A percentile compares a stretch with the other conserved stretches of the same genome.
phyloP scores from a whole-genome alignment of 2,797 vertebrate species.

The Phataginus tricuspis region DNA sequence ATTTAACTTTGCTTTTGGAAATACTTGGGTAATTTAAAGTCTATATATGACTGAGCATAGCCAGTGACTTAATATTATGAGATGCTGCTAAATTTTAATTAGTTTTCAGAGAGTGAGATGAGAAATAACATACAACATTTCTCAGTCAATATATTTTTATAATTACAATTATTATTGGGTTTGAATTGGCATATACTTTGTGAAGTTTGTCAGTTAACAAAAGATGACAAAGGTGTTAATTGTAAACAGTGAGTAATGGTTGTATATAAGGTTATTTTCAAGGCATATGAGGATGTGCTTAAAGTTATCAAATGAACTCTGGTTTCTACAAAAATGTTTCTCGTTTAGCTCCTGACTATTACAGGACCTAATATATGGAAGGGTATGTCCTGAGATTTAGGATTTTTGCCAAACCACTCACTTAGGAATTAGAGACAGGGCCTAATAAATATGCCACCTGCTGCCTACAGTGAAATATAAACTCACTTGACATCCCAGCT shows the following conservation, averaged over 20 bases:
- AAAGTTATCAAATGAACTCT: neutral
- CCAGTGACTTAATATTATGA: neutral
- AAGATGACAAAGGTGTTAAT: neutral
- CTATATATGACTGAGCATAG: neutral
- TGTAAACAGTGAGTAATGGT: neutral
- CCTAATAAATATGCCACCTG: no score
- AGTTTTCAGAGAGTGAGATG: constrained; percentile 19
- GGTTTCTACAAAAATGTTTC: constrained; percentile 15
- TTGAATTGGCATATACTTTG: neutral
- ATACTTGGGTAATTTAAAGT: constrained; percentile 41
- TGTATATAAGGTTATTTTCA: neutral
- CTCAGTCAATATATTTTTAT: neutral
- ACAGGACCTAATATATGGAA: no score
- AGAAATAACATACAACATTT: neutral
- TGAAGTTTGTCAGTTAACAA: neutral
- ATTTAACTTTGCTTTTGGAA: constrained; percentile 53
- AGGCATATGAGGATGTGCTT: neutral
- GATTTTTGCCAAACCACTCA: no score
- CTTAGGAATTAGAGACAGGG: no score
- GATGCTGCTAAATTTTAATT: constrained; percentile 49
- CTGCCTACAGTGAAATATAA: no score
- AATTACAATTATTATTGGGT: neutral
- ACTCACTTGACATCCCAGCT: no score
- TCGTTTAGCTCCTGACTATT: no score
- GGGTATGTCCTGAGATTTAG: no score